These are phyloP conservation scores for Caenorhabditis sp. DNA, from an alignment of 2,888 invertebrate species.

Conservation along the genomic window DNA sequence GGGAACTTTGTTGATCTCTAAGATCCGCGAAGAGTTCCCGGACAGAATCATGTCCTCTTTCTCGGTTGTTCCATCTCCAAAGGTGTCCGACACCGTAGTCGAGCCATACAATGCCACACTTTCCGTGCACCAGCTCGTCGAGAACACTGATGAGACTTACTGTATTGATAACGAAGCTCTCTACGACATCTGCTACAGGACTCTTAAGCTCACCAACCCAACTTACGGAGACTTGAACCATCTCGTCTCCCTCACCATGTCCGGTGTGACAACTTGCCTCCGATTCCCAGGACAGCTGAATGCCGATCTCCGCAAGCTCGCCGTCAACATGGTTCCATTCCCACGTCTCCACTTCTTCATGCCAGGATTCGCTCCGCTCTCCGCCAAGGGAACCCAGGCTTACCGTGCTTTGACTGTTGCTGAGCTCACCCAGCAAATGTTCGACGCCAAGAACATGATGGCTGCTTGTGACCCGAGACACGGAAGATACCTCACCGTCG, in stretches of 20 bases:
- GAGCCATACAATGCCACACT: slow-evolving; percentile 86
- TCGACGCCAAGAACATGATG: slow-evolving; percentile 86
- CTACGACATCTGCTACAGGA: slow-evolving; percentile 86
- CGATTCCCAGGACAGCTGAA: slow-evolving; percentile 93
- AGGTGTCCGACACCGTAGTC: slow-evolving; percentile 88
- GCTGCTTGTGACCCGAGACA: slow-evolving; percentile 85
- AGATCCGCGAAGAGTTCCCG: slow-evolving; percentile 97
- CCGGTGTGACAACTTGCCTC: slow-evolving; percentile 86
- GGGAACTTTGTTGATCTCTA: slow-evolving; percentile 93
- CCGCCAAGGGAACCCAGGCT: slow-evolving; percentile 87
- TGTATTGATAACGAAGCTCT: slow-evolving; percentile 85
- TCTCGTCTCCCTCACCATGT: slow-evolving; percentile 85
- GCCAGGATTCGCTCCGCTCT: slow-evolving; percentile 92
- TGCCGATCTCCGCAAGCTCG: slow-evolving; percentile 90
- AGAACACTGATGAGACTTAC: slow-evolving; percentile 82
- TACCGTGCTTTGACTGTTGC: slow-evolving; percentile 88
- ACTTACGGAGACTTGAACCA: slow-evolving; percentile 88
- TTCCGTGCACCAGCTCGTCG: slow-evolving; percentile 85
- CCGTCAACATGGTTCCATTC: slow-evolving; percentile 94
- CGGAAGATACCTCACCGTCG: slow-evolving; percentile 86
- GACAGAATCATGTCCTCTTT: slow-evolving; percentile 99
- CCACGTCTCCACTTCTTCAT: slow-evolving; percentile 88
- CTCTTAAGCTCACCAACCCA: slow-evolving; percentile 87
- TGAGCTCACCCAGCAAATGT: slow-evolving; percentile 89
- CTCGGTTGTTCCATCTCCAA: slow-evolving; percentile 93